Evolutionary conservation across 2,113 vertebrate genomes (phyloP).

Genomic region (Marmota monax): DNA sequence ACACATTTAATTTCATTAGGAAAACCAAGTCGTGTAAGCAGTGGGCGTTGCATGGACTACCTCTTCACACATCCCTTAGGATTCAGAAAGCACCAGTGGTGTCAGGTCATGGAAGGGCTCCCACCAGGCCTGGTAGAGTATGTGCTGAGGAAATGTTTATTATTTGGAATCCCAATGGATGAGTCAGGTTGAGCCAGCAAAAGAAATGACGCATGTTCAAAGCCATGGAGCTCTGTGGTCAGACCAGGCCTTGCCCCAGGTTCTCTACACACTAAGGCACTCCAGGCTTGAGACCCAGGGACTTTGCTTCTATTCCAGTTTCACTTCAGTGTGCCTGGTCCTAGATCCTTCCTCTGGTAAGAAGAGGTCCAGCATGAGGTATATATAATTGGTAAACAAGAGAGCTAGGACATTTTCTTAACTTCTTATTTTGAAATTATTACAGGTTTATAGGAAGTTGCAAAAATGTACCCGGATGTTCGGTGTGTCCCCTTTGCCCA

Average conservation of each 20-base stretch:
- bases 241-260: too few relatives aligned
- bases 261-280: not conserved
- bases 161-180: not conserved
- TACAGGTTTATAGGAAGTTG: slow-evolving; percentile 47
- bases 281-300: not conserved
- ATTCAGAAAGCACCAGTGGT: not conserved
- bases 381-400: not conserved
- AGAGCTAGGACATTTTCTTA: slow-evolving; percentile 1
- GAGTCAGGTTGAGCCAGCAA: not conserved
- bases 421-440: slow-evolving; percentile 64
- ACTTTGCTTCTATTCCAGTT: slow-evolving; percentile 22
- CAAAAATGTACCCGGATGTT: not conserved
- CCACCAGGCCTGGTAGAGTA: not conserved
- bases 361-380: not conserved
- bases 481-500: not conserved
- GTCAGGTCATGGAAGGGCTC: not conserved
- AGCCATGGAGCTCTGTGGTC: too few relatives aligned
- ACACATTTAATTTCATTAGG: not conserved
- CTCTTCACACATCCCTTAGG: not conserved
- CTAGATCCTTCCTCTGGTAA: not conserved
- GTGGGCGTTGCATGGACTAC: too few relatives aligned
- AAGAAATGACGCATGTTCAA: not conserved
- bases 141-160: not conserved
- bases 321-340: not conserved
- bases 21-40: not conserved